phyloP scores from a whole-genome alignment of 2,797 vertebrate species.

The Tarsius wallacei region DNA sequence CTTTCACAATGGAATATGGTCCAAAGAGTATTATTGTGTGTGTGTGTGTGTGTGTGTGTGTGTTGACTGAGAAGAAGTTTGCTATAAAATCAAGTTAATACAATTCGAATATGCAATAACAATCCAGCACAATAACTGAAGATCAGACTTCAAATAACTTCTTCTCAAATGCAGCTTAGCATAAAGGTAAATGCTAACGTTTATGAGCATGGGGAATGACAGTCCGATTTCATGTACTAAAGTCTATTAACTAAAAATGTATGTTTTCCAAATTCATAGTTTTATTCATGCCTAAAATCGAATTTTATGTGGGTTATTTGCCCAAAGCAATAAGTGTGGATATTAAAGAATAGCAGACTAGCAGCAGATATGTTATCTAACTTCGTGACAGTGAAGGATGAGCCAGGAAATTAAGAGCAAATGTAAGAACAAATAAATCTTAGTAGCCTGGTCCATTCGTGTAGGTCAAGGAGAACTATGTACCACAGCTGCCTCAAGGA shows the following conservation, averaged over 20 bases:
- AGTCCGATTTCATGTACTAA: not conserved
- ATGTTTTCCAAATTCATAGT: conserved; percentile 25
- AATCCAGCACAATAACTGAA: not conserved
- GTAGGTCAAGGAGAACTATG: not conserved
- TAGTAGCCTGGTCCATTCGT: not conserved
- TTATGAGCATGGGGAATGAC: not conserved
- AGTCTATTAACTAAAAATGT: conserved; percentile 26
- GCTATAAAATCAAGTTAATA: conserved; percentile 25
- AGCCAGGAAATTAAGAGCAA: conserved; percentile 77
- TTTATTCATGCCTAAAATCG: conserved; percentile 42
- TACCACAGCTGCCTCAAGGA: not conserved
- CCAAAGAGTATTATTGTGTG: not conserved
- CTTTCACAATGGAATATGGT: not conserved
- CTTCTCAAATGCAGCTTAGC: not conserved
- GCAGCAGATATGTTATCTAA: conserved; percentile 69
- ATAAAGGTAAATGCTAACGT: not conserved
- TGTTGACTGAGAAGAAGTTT: not conserved
- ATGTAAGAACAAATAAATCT: conserved; percentile 61
- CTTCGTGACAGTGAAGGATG: conserved; percentile 74
- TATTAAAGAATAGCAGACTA: conserved; percentile 10
- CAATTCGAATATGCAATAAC: not conserved
- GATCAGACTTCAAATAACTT: conserved; percentile 1
- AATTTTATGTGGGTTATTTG: conserved; percentile 48
- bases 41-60: not conserved
- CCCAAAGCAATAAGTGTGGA: conserved; percentile 48